A percentile compares a stretch with the other conserved stretches of the same genome.
Evolutionary conservation across 1,140 invertebrate genomes (phyloP).

Genomic region (Belonocnema kinseyi): DNA sequence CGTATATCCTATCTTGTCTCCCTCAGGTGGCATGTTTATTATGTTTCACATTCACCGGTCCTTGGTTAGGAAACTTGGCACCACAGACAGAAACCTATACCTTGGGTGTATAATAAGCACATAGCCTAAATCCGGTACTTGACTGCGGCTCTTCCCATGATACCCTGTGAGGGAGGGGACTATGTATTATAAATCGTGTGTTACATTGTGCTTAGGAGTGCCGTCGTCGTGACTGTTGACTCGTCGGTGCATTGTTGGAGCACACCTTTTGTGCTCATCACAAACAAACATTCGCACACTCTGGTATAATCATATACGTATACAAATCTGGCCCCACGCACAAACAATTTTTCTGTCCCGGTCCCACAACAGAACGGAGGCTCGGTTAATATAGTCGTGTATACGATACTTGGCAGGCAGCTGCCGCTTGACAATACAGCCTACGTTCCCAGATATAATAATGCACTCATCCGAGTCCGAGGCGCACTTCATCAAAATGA

Average conservation of each 20-base stretch:
- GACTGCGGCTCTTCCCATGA: slow-evolving; percentile 38
- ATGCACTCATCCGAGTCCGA: slow-evolving; percentile 67
- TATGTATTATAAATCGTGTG: slow-evolving; percentile 72
- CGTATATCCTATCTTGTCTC: not conserved
- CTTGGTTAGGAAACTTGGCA: not conserved
- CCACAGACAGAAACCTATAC: slow-evolving; percentile 11
- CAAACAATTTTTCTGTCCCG: slow-evolving; percentile 42
- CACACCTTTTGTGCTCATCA: slow-evolving; percentile 71
- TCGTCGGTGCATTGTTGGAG: slow-evolving; percentile 70
- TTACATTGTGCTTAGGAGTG: slow-evolving; percentile 70
- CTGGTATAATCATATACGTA: slow-evolving; percentile 17
- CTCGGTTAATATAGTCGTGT: slow-evolving; percentile 69
- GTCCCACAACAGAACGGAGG: slow-evolving; percentile 33
- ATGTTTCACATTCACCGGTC: not conserved
- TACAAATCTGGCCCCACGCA: slow-evolving; percentile 14
- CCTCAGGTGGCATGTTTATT: slow-evolving; percentile 6
- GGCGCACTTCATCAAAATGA: slow-evolving; percentile 71
- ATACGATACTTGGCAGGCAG: slow-evolving; percentile 58
- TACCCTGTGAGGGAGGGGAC: slow-evolving; percentile 43
- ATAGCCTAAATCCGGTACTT: slow-evolving; percentile 19
- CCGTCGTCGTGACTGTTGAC: slow-evolving; percentile 73
- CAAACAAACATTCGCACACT: slow-evolving; percentile 71
- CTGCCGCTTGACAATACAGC: slow-evolving; percentile 71
- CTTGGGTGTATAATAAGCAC: slow-evolving; percentile 17
- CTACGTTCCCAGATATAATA: slow-evolving; percentile 69